Evolutionary conservation across 2,797 vertebrate species (phyloP).

Genomic region (Pipistrellus nathusii): DNA sequence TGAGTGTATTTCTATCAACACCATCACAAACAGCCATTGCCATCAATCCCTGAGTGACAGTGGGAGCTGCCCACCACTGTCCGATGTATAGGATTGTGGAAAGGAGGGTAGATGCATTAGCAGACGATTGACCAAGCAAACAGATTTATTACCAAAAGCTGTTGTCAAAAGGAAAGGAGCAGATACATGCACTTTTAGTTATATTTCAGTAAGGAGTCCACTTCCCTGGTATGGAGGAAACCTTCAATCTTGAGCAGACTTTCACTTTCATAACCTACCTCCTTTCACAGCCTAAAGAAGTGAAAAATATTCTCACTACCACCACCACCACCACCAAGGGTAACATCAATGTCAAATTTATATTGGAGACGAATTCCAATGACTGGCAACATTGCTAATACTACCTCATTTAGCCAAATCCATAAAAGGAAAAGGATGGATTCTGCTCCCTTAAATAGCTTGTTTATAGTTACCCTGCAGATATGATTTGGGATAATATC

Average conservation of each 20-base stretch:
- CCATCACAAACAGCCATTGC: fast-evolving
- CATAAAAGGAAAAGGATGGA: not conserved
- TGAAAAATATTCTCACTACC: not conserved
- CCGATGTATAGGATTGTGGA: not conserved
- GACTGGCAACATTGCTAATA: not conserved
- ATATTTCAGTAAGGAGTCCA: not conserved
- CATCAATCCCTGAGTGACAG: not conserved
- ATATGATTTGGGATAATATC: not conserved
- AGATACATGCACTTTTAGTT: not conserved
- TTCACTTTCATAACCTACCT: not conserved
- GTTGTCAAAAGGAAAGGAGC: not conserved
- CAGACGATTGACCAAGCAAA: not conserved
- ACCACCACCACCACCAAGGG: not conserved
- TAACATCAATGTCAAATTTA: not conserved
- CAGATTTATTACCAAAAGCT: not conserved
- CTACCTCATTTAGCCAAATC: not conserved
- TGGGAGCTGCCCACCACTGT: not conserved
- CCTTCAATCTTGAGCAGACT: not conserved
- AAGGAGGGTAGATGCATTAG: not conserved
- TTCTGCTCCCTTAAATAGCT: not conserved
- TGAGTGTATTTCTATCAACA: not conserved
- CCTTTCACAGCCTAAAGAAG: constrained; percentile 6
- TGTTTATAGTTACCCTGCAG: not conserved
- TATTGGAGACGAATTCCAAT: constrained; percentile 16
- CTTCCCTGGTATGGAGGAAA: not conserved